Percentiles rank a stretch among this genome's conserved stretches.
These are phyloP conservation scores for Globicephala melas DNA, from an alignment of 2,113 vertebrate genomes.

Conservation along the genomic window DNA sequence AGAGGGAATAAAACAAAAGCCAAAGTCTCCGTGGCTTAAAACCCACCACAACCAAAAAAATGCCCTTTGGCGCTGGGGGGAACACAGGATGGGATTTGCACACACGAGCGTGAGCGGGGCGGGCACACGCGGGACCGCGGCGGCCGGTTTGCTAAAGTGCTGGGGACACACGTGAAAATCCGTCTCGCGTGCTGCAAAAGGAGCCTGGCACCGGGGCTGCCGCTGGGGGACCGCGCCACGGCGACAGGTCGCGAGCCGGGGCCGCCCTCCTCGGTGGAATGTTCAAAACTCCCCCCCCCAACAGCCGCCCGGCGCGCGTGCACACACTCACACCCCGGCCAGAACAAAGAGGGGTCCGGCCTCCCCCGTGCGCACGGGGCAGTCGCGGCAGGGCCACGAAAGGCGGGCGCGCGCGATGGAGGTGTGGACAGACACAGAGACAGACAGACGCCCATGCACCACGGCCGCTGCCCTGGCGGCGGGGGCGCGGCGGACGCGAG, in stretches of 20 bases:
- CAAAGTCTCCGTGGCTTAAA: neutral
- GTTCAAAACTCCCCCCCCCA: neutral
- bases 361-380: neutral
- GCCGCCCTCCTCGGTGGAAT: neutral
- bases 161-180: neutral
- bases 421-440: conserved; percentile 25
- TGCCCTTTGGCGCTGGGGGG: neutral
- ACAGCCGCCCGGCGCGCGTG: neutral
- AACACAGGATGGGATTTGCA: neutral
- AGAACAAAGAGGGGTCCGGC: conserved; percentile 64
- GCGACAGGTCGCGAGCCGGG: neutral
- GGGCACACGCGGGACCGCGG: neutral
- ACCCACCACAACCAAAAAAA: neutral
- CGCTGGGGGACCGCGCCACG: neutral
- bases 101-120: neutral
- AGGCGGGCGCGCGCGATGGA: conserved; percentile 3
- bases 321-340: conserved; percentile 33
- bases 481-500: neutral
- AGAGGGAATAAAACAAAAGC: conserved; percentile 34
- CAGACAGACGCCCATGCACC: conserved; percentile 31
- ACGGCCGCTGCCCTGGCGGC: neutral
- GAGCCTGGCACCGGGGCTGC: neutral
- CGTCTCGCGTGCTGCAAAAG: neutral
- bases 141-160: neutral
- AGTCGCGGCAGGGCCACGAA: neutral